These are phyloP conservation scores for Phycodurus eques DNA, from an alignment of 2,113 vertebrate genomes.

Conservation along the genomic window DNA sequence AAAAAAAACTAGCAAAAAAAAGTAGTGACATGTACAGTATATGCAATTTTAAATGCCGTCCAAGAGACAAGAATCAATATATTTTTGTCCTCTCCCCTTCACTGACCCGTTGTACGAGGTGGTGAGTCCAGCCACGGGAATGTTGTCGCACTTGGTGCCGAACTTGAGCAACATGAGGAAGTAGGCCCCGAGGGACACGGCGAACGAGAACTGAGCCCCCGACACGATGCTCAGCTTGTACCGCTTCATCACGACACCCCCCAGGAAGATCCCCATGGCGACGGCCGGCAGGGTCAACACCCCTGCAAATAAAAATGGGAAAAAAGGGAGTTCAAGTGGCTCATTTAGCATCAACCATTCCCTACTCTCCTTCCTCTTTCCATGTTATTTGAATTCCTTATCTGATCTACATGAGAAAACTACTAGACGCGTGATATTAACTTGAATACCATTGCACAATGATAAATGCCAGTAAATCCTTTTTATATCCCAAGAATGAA, in stretches of 20 bases:
- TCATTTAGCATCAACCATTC: not conserved
- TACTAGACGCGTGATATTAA: not conserved
- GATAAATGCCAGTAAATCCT: not conserved
- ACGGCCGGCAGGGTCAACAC: conserved; percentile 75
- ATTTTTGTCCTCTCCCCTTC: no score
- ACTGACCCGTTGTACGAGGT: conserved; percentile 84
- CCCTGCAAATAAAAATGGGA: conserved; percentile 64
- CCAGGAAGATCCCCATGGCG: conserved; percentile 79
- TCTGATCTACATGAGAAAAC: not conserved
- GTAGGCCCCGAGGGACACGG: conserved; percentile 62
- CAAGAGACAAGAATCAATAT: no score
- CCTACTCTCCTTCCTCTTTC: not conserved
- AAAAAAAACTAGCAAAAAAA: not conserved
- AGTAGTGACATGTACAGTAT: no score
- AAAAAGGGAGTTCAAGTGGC: not conserved
- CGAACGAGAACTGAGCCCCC: conserved; percentile 75
- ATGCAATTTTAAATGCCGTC: no score
- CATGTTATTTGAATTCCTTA: not conserved
- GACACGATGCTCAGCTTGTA: conserved; percentile 78
- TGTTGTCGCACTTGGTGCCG: conserved; percentile 79
- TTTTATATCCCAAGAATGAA: not conserved
- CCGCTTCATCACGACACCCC: conserved; percentile 85
- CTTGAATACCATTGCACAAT: not conserved
- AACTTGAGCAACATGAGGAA: conserved; percentile 58
- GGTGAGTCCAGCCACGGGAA: conserved; percentile 81